A percentile compares a stretch with the other conserved stretches of the same genome.
Evolutionary conservation across 35 echinoderm and acorn worm genomes (phyloP).

Genomic region (Ophiothrix spiculata): DNA sequence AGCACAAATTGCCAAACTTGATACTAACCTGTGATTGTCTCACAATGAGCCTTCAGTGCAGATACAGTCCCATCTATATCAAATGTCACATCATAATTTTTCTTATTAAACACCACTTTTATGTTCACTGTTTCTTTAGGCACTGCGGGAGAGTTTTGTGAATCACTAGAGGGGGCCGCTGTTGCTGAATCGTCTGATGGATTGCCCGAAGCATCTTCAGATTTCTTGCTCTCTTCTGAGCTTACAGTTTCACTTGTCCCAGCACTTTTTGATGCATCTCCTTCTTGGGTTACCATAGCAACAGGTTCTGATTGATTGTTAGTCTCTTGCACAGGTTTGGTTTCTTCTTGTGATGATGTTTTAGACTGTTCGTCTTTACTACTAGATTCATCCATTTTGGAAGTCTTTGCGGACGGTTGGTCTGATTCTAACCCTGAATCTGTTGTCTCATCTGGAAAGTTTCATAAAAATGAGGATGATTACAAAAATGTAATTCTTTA

Average conservation of each 20-base stretch:
- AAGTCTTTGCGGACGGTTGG: not conserved
- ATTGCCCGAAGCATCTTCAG: not conserved
- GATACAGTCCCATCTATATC: constrained; percentile 77
- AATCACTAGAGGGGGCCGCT: not conserved
- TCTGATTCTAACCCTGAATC: not conserved
- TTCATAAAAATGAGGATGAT: too few species aligned
- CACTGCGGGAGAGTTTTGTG: not conserved
- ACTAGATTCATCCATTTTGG: not conserved
- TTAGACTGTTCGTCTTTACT: not conserved
- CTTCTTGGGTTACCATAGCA: not conserved
- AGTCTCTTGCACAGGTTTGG: not conserved
- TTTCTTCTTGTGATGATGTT: constrained; percentile 5
- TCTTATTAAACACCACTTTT: constrained; percentile 94
- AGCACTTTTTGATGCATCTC: not conserved
- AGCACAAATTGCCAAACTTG: not conserved
- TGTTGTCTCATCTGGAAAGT: too few species aligned
- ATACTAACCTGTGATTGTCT: constrained; percentile 80
- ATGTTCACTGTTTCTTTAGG: constrained; percentile 82
- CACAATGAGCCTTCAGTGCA: constrained; percentile 70
- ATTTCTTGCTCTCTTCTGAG: not conserved
- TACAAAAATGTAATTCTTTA: too few species aligned
- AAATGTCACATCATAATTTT: constrained; percentile 86
- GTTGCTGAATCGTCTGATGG: not conserved
- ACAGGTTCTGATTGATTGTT: not conserved
- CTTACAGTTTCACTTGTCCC: not conserved